Percentiles rank a stretch among this genome's conserved stretches.
Conservation (phyloP, 1,140 invertebrate genomes). For the Ephestia elutella region DNA sequence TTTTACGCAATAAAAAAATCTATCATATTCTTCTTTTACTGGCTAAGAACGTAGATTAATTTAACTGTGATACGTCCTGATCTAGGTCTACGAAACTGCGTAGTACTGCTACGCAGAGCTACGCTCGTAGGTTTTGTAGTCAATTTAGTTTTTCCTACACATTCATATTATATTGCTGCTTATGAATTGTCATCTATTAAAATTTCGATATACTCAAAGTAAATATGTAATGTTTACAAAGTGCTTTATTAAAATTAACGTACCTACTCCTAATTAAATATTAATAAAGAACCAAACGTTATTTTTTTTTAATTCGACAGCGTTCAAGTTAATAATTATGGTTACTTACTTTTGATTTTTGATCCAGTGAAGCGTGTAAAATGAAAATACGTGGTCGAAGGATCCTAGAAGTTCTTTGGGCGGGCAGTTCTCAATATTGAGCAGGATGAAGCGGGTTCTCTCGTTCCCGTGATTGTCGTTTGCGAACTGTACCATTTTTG, state of each 20-base stretch:
- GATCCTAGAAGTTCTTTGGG: constrained; percentile 66
- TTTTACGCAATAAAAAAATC: too few species aligned
- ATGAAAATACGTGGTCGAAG: constrained; percentile 85
- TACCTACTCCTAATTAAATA: too few species aligned
- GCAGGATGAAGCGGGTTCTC: constrained; percentile 75
- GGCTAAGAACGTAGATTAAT: not conserved
- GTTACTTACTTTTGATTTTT: constrained; percentile 79
- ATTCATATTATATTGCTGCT: too few species aligned
- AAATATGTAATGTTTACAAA: too few species aligned
- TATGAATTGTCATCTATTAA: too few species aligned
- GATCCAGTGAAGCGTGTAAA: constrained; percentile 90
- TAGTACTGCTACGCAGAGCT: not conserved
- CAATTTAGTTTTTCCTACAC: not conserved
- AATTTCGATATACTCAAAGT: not conserved
- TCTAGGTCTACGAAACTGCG: not conserved
- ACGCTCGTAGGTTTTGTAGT: not conserved
- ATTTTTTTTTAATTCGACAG: too few species aligned
- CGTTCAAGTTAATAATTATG: not conserved
- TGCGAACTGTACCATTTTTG: constrained; percentile 82
- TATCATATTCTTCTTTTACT: too few species aligned
- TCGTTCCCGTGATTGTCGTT: constrained; percentile 69
- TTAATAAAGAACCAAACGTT: too few species aligned
- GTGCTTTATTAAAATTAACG: too few species aligned
- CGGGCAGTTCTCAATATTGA: constrained; percentile 79
- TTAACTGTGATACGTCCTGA: not conserved